Conservation (phyloP, 1,140 invertebrate species). For the Piezodorus guildinii region DNA sequence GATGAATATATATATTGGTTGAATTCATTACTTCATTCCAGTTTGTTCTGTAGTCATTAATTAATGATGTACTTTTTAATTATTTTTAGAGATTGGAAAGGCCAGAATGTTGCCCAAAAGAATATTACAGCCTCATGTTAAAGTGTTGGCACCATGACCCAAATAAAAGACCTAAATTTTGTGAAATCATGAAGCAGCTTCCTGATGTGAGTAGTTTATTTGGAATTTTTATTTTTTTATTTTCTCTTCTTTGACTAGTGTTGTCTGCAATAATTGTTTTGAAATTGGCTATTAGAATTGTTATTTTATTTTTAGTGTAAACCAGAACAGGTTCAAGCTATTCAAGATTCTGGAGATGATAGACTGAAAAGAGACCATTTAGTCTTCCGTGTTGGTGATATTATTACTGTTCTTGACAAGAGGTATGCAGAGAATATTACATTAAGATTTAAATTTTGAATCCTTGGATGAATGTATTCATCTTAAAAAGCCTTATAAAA, state of each 20-base stretch:
- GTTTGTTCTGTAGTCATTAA: not conserved
- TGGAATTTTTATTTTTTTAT: not conserved
- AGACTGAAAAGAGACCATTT: slow-evolving; percentile 53
- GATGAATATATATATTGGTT: too few relatives aligned
- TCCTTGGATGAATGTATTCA: too few relatives aligned
- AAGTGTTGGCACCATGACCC: slow-evolving; percentile 94
- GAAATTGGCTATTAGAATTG: not conserved
- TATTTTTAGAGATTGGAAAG: slow-evolving; percentile 64
- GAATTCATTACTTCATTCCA: too few relatives aligned
- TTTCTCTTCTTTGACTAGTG: not conserved
- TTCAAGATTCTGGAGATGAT: slow-evolving; percentile 42
- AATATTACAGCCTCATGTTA: slow-evolving; percentile 85
- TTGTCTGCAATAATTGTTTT: not conserved
- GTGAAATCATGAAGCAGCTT: slow-evolving; percentile 65
- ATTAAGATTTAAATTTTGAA: too few relatives aligned
- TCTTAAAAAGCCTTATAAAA: too few relatives aligned
- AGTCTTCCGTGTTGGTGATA: slow-evolving; percentile 72
- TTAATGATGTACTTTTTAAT: not conserved
- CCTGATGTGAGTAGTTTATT: slow-evolving; percentile 48
- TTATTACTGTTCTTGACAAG: slow-evolving; percentile 90
- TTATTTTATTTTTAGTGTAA: slow-evolving; percentile 42
- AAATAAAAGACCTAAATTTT: slow-evolving; percentile 78
- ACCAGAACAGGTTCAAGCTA: slow-evolving; percentile 79
- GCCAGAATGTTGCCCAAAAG: slow-evolving; percentile 88
- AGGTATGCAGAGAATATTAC: slow-evolving; percentile 50